Base-by-base conservation (phyloP, 2,797 vertebrate species). In the Lepus townsendii region DNA sequence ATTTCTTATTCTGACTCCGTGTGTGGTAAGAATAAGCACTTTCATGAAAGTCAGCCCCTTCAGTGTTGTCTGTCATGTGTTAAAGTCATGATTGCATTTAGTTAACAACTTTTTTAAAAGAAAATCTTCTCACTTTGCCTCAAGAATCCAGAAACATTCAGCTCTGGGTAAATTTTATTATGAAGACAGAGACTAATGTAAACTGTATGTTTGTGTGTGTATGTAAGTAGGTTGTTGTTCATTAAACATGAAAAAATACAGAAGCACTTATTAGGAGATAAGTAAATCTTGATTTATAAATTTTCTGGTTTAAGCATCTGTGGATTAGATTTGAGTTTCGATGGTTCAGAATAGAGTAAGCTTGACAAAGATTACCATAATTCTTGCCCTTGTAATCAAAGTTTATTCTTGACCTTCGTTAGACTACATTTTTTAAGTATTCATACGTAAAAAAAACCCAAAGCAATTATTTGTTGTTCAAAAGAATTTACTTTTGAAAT, bases 101-200 rank as follows among this genome's bases (percentile, higher is more conserved):
- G 30, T 89, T 75, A 72, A 35, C 9, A 57, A 42, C 54, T 72
- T 75, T 76, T 65, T 27, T 9, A 65, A 89, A 76, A 91, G 57
- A 35, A 91, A 79, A 26, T 77, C 4, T 1, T 42, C 3, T 94
- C 5, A 52, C 76, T 92, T 96, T 90, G 16, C 65, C 24, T 73
- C n/a, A 92, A 27, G 35, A 82, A 93, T 76, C 38, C 26, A 93
- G 83, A 91, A 91, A 69, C 54, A 90, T 91, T 85, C 20, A 88
- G 9, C 4, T 93, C 95, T 69, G 26, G 16, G 69, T 85, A 54
- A 66, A 68, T 16, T n/a, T 26, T 65, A 52, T 77, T 35, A 42
- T 80, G 62, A 79, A 66, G 54, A 57, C 42, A 84, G 38, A 83
- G 4, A 47, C 8, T n/a, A 24, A 22, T 77, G 72, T 17, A 42